Evolutionary conservation across 2,888 invertebrate genomes (phyloP).

Genomic region (Leptinotarsa rubiginosa): DNA sequence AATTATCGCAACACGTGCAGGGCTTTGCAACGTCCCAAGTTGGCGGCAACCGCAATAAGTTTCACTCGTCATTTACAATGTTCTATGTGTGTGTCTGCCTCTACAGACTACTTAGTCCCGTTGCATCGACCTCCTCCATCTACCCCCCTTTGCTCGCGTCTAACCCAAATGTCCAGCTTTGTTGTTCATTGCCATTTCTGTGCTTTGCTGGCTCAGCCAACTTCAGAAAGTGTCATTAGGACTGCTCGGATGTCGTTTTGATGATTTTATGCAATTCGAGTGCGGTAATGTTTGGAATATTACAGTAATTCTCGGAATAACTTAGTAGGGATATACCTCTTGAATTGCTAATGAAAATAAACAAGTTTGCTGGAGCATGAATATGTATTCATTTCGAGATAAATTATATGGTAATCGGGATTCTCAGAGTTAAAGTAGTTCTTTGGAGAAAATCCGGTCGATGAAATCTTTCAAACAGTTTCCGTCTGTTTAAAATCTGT

Average conservation of each 20-base stretch:
- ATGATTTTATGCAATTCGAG: constrained; percentile 37
- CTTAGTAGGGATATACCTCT: background rate
- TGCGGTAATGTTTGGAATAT: constrained; percentile 29
- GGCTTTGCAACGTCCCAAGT: constrained; percentile 28
- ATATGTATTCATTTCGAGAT: constrained; percentile 5
- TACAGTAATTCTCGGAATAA: constrained; percentile 9
- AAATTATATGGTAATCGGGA: background rate
- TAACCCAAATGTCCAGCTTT: constrained; percentile 30
- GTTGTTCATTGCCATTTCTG: constrained; percentile 34
- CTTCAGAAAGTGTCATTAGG: constrained; percentile 40
- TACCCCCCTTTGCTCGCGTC: background rate
- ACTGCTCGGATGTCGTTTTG: constrained; percentile 37
- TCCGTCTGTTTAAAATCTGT: no score
- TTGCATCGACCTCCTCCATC: constrained; percentile 31
- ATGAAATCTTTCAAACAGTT: background rate
- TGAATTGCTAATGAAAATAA: constrained; percentile 20
- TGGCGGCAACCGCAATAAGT: constrained; percentile 46
- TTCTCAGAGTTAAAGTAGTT: background rate
- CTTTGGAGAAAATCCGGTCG: background rate
- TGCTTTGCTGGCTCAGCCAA: constrained; percentile 22
- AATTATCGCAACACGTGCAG: constrained; percentile 42
- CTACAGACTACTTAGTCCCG: constrained; percentile 32
- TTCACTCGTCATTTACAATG: constrained; percentile 40
- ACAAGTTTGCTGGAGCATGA: constrained; percentile 3
- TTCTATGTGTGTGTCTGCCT: constrained; percentile 36